Base-by-base conservation (phyloP, 2,888 invertebrate species). In the Plebejus argus region DNA sequence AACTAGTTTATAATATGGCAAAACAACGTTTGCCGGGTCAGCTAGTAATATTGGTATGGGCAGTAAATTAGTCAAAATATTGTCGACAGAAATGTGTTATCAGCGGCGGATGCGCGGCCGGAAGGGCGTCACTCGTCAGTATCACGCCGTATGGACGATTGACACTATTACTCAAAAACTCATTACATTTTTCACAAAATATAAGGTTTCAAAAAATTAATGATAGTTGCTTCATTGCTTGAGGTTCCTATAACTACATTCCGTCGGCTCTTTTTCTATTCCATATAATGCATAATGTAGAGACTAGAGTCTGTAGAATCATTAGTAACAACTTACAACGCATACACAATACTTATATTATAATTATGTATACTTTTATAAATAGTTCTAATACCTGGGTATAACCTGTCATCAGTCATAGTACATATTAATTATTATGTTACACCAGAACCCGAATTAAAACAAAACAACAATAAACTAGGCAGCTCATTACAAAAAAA, bases 31-130 rank as follows among this genome's bases (percentile, higher is more conserved):
- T 28, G 1, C 28, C 28, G 28, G 28, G 28, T 28, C 28, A 28
- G 1, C 28, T 2, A 28, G 28, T 28, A 28, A 18, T 53, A 18
- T 53, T 45, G 28, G 53, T 33, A 58, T 12, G 53, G n/a, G 56
- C 15, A 35, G n/a, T 56, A 56, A 53, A 23, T 35, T 33, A 58
- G 56, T 79, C 76, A 81, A 79, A 76, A 79, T 70, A 79, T 85
- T 89, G 86, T 87, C 86, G 72, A 66, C 33, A 33, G 66, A 83
- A 87, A 86, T 85, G 86, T 85, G 81, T 91, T 92, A 91, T 92
- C 91, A 84, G 80, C 81, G 84, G 81, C 91, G 93, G 92, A 93
- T 92, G 93, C 86, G 86, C 82, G 83, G 86, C 85, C 92, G 91
- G 91, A 91, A 89, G 91, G 86, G 87, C 85, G 86, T 80, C 84